Percentiles rank a stretch among this genome's conserved stretches.
Conservation (phyloP, 2,888 invertebrate genomes). For the Metalampra italica region DNA sequence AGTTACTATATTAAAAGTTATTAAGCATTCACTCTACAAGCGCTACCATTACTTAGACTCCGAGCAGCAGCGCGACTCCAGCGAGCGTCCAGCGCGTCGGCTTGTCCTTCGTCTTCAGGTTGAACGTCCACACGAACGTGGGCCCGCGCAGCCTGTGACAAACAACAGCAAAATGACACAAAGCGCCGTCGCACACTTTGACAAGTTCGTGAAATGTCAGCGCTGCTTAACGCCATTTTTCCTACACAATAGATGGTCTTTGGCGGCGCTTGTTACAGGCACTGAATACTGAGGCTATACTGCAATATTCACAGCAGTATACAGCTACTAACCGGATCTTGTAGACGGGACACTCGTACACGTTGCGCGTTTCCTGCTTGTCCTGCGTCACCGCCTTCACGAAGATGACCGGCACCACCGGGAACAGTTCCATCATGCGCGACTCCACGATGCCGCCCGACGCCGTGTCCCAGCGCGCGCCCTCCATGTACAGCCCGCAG, state of each 20-base stretch:
- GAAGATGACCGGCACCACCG: constrained; percentile 93
- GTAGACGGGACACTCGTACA: constrained; percentile 96
- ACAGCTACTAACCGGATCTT: constrained; percentile 83
- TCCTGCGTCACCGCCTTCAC: constrained; percentile 92
- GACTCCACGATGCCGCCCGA: constrained; percentile 90
- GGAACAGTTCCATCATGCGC: constrained; percentile 92
- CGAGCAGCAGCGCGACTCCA: constrained; percentile 93
- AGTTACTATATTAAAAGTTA: no score
- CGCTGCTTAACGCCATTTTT: neutral
- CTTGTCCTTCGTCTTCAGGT: constrained; percentile 92
- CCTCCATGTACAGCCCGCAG: constrained; percentile 94
- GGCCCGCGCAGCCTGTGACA: constrained; percentile 85
- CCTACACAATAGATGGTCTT: no score
- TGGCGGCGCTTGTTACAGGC: no score
- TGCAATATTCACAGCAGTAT: neutral
- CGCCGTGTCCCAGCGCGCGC: constrained; percentile 93
- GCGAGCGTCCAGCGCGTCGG: constrained; percentile 95
- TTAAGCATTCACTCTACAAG: no score
- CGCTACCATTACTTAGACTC: constrained; percentile 75
- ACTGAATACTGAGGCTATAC: no score
- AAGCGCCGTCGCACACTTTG: no score
- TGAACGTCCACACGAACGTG: constrained; percentile 97
- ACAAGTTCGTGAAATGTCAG: no score
- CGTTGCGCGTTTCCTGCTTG: constrained; percentile 91
- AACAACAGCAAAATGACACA: neutral